Evolutionary conservation across 2,888 invertebrate genomes (phyloP).

Genomic region (Apamea anceps): DNA sequence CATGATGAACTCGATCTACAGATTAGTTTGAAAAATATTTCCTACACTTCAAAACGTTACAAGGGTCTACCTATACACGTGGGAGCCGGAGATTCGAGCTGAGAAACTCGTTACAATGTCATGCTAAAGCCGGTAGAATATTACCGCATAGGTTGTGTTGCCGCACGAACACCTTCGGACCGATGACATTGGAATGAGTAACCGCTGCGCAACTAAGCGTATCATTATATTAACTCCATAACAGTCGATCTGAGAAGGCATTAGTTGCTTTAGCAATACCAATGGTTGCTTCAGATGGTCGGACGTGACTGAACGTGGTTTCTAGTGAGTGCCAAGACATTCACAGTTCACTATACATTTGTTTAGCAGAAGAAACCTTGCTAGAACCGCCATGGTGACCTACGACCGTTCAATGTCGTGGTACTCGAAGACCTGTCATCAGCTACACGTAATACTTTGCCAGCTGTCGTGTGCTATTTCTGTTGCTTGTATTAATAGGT

Average conservation of each 20-base stretch:
- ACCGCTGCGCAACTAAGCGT: constrained; percentile 41
- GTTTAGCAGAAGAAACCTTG: background rate
- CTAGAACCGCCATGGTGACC: constrained; percentile 7
- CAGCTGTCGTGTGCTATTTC: constrained; percentile 61
- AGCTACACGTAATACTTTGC: constrained; percentile 30
- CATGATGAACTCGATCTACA: constrained; percentile 20
- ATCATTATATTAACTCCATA: constrained; percentile 16
- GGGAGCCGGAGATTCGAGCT: constrained; percentile 21
- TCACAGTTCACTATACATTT: background rate
- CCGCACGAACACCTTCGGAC: constrained; percentile 42
- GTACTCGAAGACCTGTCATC: constrained; percentile 45
- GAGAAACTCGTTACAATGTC: constrained; percentile 52
- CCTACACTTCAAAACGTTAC: background rate
- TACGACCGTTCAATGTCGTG: constrained; percentile 28
- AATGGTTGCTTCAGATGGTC: background rate
- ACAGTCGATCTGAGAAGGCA: constrained; percentile 3
- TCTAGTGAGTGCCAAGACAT: background rate
- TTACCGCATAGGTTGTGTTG: constrained; percentile 50
- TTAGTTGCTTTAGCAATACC: constrained; percentile 1
- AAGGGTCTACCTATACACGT: constrained; percentile 14
- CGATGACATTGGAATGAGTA: constrained; percentile 53
- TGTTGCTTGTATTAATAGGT: constrained; percentile 58
- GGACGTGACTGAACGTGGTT: constrained; percentile 7
- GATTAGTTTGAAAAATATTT: constrained; percentile 5
- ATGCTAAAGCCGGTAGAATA: constrained; percentile 26